Base-by-base conservation (phyloP, 2,113 vertebrate genomes). In the Mungos mungo region DNA sequence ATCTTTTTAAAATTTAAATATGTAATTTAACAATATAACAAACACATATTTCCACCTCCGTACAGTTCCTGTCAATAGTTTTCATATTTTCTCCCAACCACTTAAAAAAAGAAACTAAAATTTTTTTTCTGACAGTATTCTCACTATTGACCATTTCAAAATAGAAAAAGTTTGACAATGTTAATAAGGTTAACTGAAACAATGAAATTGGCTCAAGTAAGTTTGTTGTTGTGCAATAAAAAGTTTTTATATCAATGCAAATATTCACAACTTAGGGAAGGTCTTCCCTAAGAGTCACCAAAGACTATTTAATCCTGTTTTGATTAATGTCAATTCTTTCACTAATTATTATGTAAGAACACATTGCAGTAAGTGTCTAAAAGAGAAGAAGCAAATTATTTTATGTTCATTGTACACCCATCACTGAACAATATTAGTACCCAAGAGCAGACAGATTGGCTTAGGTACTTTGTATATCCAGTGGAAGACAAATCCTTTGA, bases 11-110 rank as follows among this genome's bases (percentile, higher is more conserved):
- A 85, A 60, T 92, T 83, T 87, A 90, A 95, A 90, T 77, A 41
- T 77, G 41, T 93, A 92, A 88, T 80, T 80, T 76, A 85, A 69
- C 14, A 52, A 66, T 63, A 88, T 38, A 63, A 45, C 16, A 80
- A 47, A 60, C 14, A 31, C 21, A n/a, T 29, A 41, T 86, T 93
- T 89, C 33, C 8, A 71, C 9, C 23, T 29, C 66, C 19, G 68
- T 19, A 76, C 10, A 31, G 7, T 82, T 27, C 45, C 35, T 93
- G 21, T 63, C 52, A 81, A 45, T 16, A 74, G 63, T 95, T 96
- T 97, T 89, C 52, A 52, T 57, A 57, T 81, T 87, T 95, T 45
- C 33, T 77, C 72, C 3, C 87, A 97, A 89, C 3, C 77, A 57
- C 85, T 65, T 27, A 5, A 79, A 85, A 77, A 72, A 71, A 47